Percentiles rank a stretch among this genome's conserved stretches.
These are phyloP conservation scores for Trichopoda pennipes DNA, from an alignment of 2,888 invertebrate species.

Conservation along the genomic window DNA sequence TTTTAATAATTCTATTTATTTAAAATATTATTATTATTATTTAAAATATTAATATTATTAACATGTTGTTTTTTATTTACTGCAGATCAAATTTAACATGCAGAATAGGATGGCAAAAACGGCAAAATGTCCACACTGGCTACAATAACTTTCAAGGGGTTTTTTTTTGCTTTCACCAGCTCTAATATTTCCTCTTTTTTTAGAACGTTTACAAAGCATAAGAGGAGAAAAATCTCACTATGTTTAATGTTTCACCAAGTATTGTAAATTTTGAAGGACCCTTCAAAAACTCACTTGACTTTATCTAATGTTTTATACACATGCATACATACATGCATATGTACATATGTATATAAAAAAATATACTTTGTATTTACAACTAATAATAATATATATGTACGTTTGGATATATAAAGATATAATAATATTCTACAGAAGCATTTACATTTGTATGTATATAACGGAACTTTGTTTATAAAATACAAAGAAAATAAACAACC, in stretches of 20 bases:
- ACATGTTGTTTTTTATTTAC: no score
- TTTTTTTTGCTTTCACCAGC: neutral
- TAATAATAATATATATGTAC: neutral
- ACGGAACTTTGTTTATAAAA: constrained; percentile 51
- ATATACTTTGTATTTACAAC: neutral
- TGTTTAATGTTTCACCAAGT: constrained; percentile 46
- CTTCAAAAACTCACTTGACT: constrained; percentile 61
- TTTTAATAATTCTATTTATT: no score
- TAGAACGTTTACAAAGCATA: constrained; percentile 3
- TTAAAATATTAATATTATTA: no score
- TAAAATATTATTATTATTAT: no score
- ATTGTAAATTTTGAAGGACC: constrained; percentile 56
- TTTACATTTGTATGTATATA: neutral
- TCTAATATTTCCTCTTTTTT: neutral
- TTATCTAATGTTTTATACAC: constrained; percentile 62
- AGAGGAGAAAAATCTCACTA: constrained; percentile 7
- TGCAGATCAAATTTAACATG: no score
- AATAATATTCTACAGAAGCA: neutral
- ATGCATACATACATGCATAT: neutral
- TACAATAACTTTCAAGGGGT: neutral
- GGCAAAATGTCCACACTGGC: no score
- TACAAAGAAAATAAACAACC: constrained; percentile 12
- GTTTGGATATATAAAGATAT: no score
- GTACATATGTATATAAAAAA: neutral
- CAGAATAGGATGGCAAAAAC: no score